Conservation (phyloP, 2,113 vertebrate species). For the Puntigrus tetrazona region DNA sequence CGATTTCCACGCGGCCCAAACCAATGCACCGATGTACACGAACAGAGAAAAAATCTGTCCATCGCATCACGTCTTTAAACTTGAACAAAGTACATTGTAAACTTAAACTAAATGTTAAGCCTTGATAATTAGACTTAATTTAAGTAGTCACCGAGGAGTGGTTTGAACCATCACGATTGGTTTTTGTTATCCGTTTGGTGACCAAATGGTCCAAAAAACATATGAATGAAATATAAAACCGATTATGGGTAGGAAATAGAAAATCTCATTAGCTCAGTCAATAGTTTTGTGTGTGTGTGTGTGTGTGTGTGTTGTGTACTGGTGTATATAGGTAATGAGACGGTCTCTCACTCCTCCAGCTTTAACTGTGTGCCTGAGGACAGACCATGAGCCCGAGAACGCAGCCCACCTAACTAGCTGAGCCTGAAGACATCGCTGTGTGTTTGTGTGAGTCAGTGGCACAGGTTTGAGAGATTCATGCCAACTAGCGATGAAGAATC, state of each 20-base stretch:
- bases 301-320: conserved; percentile 57
- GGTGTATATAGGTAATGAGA: conserved; percentile 73
- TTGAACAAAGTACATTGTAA: background rate
- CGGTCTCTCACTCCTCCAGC: conserved; percentile 61
- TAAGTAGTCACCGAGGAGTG: background rate
- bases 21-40: conserved; percentile 13
- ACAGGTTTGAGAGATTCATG: conserved; percentile 66
- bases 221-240: background rate
- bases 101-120: background rate
- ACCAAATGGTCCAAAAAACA: background rate
- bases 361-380: conserved; percentile 70
- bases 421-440: conserved; percentile 70
- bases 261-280: background rate
- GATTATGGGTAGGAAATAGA: background rate
- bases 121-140: background rate
- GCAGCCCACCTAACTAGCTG: conserved; percentile 75
- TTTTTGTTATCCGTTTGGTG: background rate
- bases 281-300: background rate
- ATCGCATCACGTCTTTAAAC: conserved; percentile 65
- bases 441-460: conserved; percentile 41
- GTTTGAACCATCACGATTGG: background rate
- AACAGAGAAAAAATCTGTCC: conserved; percentile 14
- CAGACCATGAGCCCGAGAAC: conserved; percentile 65
- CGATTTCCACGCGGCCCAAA: conserved; percentile 52
- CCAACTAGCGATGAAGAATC: conserved; percentile 69